Conservation (phyloP, 2,888 invertebrate species). For the Blera fallax region DNA sequence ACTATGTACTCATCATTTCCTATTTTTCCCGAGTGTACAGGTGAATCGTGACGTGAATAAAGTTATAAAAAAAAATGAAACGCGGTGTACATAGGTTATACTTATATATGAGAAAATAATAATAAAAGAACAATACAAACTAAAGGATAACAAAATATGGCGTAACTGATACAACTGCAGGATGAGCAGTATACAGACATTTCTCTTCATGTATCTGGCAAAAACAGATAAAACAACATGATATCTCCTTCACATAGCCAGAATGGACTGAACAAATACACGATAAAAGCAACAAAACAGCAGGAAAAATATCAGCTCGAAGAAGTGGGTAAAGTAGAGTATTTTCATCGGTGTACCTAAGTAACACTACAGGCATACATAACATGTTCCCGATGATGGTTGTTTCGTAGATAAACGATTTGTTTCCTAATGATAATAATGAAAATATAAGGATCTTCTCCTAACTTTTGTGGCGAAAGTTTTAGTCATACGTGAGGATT, state of each 20-base stretch:
- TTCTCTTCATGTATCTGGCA: conserved; percentile 1
- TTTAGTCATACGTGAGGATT: conserved; percentile 32
- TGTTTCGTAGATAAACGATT: conserved; percentile 30
- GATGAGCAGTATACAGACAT: conserved; percentile 9
- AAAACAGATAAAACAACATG: conserved; percentile 1
- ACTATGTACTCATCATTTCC: conserved; percentile 49
- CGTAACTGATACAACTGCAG: conserved; percentile 20
- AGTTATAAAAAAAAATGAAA: conserved; percentile 51
- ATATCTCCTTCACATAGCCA: neutral
- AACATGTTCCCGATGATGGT: conserved; percentile 10
- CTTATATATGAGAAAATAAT: conserved; percentile 7
- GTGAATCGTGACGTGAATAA: conserved; percentile 68
- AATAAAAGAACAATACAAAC: conserved; percentile 28
- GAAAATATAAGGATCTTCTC: neutral
- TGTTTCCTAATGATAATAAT: conserved; percentile 29
- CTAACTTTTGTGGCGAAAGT: conserved; percentile 24
- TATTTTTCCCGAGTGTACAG: conserved; percentile 51
- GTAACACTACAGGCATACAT: neutral
- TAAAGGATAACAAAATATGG: conserved; percentile 55
- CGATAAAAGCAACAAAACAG: neutral
- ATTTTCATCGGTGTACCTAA: conserved; percentile 16
- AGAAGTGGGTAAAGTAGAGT: neutral
- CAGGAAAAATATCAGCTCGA: conserved; percentile 3
- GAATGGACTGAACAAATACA: neutral
- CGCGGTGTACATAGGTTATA: neutral